Base-by-base conservation (phyloP, 92 coral and sea anemone genomes). In the Micromussa lordhowensis region DNA sequence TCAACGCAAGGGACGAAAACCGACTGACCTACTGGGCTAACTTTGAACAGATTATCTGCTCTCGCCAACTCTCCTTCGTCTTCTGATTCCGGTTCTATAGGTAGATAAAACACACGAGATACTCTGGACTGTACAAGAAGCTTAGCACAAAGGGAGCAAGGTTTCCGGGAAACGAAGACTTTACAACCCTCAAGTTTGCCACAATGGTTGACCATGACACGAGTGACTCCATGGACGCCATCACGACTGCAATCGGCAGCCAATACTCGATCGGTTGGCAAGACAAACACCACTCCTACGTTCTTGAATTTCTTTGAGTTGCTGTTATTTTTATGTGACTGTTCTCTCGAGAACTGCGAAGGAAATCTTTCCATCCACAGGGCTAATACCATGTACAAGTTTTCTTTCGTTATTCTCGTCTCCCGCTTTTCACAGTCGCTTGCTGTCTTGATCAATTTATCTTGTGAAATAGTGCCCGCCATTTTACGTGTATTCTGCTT, bases 101-200 rank as follows among this genome's bases (percentile, higher is more conserved):
- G 94, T 28, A 93, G 83, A 55, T 74, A 93, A 73, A 85, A 88
- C 53, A 91, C 92, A 75, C 90, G 89, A 18, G 86, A 68, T 22
- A 93, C 92, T 86, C 70, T 85, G 70, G 94, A 80, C 79, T 93
- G 96, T 29, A 93, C 94, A 30, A 93, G 82, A 14, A 93, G 93
- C 75, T 93, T 93, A 44, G 93, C 88, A 73, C 95, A 93, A 44
- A 84, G 51, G 36, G 95, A 85, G 55, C 95, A 93, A 7, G 95
- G 95, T 76, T 93, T 93, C 76, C 95, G 88, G n/a, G 96, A 90
- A 22, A 86, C 68, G 54, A 87, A 93, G 34, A 93, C 82, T 26
- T 78, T 84, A 75, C 83, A 85, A 30, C 91, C 94, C 18, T 85
- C 31, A 10, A 86, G 73, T 49, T 90, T 86, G 29, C 78, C 78